Evolutionary conservation across 2,797 vertebrate species (phyloP).

Genomic region (Gadopsis bispinosus): DNA sequence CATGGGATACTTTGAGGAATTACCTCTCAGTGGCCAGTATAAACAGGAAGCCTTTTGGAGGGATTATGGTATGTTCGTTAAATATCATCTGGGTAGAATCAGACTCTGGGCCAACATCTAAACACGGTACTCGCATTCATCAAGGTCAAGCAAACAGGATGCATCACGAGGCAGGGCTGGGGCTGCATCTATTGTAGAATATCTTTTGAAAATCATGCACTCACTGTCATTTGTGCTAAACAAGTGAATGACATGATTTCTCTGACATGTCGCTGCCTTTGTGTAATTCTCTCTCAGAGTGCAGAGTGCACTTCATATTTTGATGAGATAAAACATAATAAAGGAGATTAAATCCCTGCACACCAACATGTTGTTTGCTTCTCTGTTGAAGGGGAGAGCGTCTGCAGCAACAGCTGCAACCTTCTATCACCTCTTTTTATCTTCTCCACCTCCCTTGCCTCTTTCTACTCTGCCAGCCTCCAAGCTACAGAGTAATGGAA

Average conservation of each 20-base stretch:
- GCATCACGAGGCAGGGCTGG: conserved; percentile 19
- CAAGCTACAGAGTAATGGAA: conserved; percentile 80
- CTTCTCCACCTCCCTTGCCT: conserved; percentile 51
- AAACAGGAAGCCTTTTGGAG: conserved; percentile 59
- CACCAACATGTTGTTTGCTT: conserved; percentile 71
- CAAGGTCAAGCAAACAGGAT: conserved; percentile 42
- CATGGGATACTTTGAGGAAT: conserved; percentile 54
- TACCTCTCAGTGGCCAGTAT: conserved; percentile 43
- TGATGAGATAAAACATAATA: conserved; percentile 70
- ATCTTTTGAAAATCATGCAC: conserved; percentile 4
- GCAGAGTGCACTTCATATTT: conserved; percentile 53
- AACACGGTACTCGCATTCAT: conserved; percentile 60
- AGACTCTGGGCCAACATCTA: conserved; percentile 51
- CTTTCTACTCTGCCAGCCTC: conserved; percentile 62
- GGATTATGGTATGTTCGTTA: conserved; percentile 51
- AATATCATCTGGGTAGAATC: conserved; percentile 49
- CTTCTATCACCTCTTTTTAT: conserved; percentile 77
- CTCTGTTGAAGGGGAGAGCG: conserved; percentile 41
- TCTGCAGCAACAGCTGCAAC: conserved; percentile 61
- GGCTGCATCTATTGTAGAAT: conserved; percentile 17
- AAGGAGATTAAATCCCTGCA: conserved; percentile 77
- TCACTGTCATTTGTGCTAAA: conserved; percentile 28
- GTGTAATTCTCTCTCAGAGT: conserved; percentile 45
- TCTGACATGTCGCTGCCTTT: conserved; percentile 45
- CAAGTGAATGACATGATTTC: conserved; percentile 47